phyloP scores from a whole-genome alignment of 2,113 vertebrate genomes.

The Phocoena sinus region DNA sequence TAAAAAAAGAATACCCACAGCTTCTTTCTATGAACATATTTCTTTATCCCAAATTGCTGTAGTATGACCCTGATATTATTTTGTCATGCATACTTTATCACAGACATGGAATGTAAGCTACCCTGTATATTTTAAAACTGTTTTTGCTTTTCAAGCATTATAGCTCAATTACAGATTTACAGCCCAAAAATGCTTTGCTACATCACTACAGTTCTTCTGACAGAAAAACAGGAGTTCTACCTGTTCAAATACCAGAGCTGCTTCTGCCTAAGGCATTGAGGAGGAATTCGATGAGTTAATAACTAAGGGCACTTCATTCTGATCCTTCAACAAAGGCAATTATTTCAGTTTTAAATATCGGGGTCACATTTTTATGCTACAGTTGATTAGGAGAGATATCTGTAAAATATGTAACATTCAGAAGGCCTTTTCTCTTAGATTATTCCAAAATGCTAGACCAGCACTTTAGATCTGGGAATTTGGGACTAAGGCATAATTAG shows the following conservation, averaged over 20 bases:
- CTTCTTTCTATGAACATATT: neutral
- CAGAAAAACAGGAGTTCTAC: neutral
- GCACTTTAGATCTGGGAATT: neutral
- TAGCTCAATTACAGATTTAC: neutral
- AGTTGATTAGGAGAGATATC: neutral
- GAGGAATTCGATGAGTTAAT: neutral
- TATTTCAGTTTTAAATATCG: slow-evolving; percentile 1
- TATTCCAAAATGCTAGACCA: neutral
- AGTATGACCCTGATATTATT: neutral
- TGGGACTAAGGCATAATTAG: neutral
- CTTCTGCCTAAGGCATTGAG: neutral
- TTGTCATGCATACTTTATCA: neutral
- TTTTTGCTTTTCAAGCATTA: neutral
- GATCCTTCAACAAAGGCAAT: neutral
- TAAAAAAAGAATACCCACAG: slow-evolving; percentile 7
- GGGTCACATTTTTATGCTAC: neutral
- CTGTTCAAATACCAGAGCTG: neutral
- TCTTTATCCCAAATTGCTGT: slow-evolving; percentile 7
- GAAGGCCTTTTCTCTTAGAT: neutral
- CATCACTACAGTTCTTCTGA: neutral
- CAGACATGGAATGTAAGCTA: neutral
- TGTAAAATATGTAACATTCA: slow-evolving; percentile 1
- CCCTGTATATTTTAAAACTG: neutral
- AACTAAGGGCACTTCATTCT: neutral
- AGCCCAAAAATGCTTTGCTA: neutral